These are phyloP conservation scores for Trachymyrmex septentrionalis DNA, from an alignment of 1,140 invertebrate species.

Conservation along the genomic window DNA sequence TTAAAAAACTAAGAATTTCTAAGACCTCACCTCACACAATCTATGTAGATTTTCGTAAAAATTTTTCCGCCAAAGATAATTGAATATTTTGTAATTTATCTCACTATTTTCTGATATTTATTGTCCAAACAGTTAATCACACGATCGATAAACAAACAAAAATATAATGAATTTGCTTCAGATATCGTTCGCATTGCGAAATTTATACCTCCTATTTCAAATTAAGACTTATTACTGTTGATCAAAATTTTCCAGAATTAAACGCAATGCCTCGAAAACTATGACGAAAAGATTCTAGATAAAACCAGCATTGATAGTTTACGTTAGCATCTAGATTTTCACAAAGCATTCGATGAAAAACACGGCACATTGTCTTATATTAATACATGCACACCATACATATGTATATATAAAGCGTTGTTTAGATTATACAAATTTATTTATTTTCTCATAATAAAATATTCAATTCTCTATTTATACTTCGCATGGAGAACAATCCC, in stretches of 20 bases:
- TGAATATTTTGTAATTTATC: background rate
- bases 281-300: conserved; percentile 29
- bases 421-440: conserved; percentile 74
- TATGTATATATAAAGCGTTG: conserved; percentile 75
- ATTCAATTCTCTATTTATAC: conserved; percentile 80
- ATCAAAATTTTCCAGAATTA: background rate
- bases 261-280: background rate
- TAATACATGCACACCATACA: conserved; percentile 74
- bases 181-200: background rate
- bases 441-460: conserved; percentile 82
- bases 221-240: background rate
- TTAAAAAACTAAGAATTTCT: too few relatives aligned
- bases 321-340: conserved; percentile 63
- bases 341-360: conserved; percentile 62
- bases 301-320: conserved; percentile 56
- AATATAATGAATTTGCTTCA: conserved; percentile 2
- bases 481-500: conserved; percentile 77
- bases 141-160: conserved; percentile 14
- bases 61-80: background rate
- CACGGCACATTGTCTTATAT: conserved; percentile 66
- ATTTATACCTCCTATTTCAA: background rate
- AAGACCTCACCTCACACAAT: too few relatives aligned
- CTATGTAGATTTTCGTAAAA: too few relatives aligned
- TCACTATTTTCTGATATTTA: conserved; percentile 46
- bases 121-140: conserved; percentile 64